Evolutionary conservation across 2,888 invertebrate genomes (phyloP).

Genomic region (Chymomyza procnemis): DNA sequence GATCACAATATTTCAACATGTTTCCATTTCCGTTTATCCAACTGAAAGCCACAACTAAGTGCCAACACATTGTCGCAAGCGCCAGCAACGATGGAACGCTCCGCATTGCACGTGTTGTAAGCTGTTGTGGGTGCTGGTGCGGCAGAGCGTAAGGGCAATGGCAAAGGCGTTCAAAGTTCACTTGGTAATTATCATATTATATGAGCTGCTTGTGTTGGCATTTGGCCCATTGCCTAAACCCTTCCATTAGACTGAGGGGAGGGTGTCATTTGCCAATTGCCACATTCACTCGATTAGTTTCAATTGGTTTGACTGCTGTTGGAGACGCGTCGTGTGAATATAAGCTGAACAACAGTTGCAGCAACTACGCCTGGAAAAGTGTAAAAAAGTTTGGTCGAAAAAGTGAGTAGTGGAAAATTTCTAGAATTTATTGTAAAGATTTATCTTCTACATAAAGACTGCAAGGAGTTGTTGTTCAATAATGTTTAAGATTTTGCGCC

Average conservation of each 20-base stretch:
- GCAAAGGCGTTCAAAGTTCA: constrained; percentile 7
- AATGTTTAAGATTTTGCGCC: too few relatives aligned
- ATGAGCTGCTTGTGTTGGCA: not conserved
- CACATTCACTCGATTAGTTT: not conserved
- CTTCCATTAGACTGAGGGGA: not conserved
- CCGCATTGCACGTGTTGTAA: not conserved
- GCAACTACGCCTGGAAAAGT: not conserved
- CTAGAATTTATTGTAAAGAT: not conserved
- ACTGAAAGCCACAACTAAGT: not conserved
- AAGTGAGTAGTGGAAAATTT: not conserved
- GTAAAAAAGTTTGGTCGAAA: not conserved
- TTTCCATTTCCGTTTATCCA: not conserved
- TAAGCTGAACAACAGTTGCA: not conserved
- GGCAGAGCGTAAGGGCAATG: not conserved
- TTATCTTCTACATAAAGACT: not conserved
- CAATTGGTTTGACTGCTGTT: not conserved
- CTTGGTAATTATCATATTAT: constrained; percentile 16
- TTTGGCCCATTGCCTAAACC: not conserved
- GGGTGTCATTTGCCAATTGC: constrained; percentile 1
- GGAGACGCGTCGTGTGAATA: not conserved
- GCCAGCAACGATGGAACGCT: too few relatives aligned
- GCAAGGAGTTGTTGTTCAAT: too few relatives aligned
- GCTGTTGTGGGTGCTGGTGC: not conserved
- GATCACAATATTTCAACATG: constrained; percentile 4
- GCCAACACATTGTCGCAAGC: not conserved